These are phyloP conservation scores for Trichoplusia ni DNA, from an alignment of 1,140 invertebrate species.

Conservation along the genomic window DNA sequence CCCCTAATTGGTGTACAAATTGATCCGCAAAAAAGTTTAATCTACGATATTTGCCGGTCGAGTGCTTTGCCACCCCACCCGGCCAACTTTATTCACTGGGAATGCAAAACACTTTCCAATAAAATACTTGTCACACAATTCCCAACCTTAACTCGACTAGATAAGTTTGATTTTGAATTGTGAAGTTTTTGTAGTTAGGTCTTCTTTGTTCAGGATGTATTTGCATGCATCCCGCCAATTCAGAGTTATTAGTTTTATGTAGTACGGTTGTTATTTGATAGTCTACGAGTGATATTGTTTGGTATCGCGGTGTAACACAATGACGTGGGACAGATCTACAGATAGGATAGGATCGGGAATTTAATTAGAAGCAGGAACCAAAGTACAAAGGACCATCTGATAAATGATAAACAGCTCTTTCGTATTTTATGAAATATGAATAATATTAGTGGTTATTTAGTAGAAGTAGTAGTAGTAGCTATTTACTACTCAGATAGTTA, in stretches of 20 bases:
- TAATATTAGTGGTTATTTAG: neutral
- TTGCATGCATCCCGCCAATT: conserved; percentile 3
- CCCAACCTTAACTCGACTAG: neutral
- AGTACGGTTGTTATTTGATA: conserved; percentile 19
- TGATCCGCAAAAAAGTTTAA: conserved; percentile 33
- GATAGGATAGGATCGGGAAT: neutral
- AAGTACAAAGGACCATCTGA: too few species aligned
- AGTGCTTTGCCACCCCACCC: neutral
- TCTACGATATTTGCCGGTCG: conserved; percentile 18
- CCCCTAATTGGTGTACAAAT: conserved; percentile 36
- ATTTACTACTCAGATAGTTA: too few species aligned
- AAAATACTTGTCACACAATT: neutral
- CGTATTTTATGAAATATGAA: neutral
- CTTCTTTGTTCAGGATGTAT: neutral
- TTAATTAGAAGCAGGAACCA: too few species aligned
- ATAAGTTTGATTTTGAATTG: neutral
- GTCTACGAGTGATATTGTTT: conserved; percentile 13
- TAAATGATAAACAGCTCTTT: too few species aligned
- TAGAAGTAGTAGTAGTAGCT: too few species aligned
- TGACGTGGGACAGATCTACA: neutral
- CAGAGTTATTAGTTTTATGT: conserved; percentile 23
- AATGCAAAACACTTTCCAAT: neutral
- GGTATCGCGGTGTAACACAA: neutral
- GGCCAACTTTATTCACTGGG: neutral
- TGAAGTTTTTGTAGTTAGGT: neutral